Evolutionary conservation across 2,113 vertebrate species (phyloP), one percentile per base, ranked within the genome.

Genomic region (Erpornis zantholeuca): DNA sequence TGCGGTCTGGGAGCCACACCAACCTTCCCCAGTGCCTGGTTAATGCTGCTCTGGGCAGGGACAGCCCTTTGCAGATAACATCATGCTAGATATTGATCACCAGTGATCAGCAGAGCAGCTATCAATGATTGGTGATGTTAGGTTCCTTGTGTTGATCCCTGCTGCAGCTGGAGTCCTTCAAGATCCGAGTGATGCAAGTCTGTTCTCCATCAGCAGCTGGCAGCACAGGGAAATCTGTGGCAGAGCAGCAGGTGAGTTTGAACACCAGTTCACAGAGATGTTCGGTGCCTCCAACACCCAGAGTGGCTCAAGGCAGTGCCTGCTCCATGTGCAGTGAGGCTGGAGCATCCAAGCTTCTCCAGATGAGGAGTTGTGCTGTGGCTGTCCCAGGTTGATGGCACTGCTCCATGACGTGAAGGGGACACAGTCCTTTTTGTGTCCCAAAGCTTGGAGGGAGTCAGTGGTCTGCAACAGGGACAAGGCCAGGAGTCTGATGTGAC

Each of bases 151-250:
- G 6, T 61, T 7, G 2, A 20, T 47, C 59, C 90, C 42, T 94
- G 65, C 75, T 18, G 15, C 73, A 98, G 98, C 94, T 98, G 72
- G 97, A 98, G 79, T 91, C 95, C 31, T 97, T 98, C 94, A 94
- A 97, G 86, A 89, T 40, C 50, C 97, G 73, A 27, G 93, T 98
- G 81, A 94, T 97, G 76, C 90, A 36, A 84, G 73, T 29, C 36
- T 95, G 97, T 25, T 97, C 82, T 12, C 91, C 97, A 5, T 83
- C 50, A n/a, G 81, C 35, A 20, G 86, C 65, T 6, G 90, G 69
- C 0, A 44, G 45, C 52, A 82, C 57, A 2, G 93, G 94, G 60
- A 89, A 52, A 19, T 27, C 87, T 0, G 0, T 94, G 28, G 90
- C 91, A 0, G 92, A 98, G 73, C 96, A 98, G 52, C 95, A 98